Percentiles rank a stretch among this genome's conserved stretches.
Evolutionary conservation across 2,888 invertebrate species (phyloP).

Genomic region (Rhabditoides inermis): DNA sequence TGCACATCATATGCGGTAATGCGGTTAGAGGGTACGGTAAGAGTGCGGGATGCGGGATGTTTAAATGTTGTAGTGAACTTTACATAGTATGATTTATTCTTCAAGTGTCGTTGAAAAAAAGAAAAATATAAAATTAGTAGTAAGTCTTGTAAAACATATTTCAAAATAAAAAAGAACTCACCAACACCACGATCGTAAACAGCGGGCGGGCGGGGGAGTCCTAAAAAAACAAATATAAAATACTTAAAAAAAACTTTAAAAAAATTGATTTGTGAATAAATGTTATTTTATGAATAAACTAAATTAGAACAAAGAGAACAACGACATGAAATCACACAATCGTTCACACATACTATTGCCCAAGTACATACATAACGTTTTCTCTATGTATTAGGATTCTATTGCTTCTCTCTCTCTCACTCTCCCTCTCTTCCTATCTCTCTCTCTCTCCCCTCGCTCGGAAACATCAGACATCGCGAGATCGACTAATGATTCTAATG

Average conservation of each 20-base stretch:
- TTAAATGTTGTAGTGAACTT: too few relatives aligned
- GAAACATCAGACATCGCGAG: not conserved
- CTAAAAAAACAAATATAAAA: constrained; percentile 1
- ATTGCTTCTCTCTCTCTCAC: not conserved
- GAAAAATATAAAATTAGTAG: too few relatives aligned
- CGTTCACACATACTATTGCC: not conserved
- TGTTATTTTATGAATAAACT: not conserved
- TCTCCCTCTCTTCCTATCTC: too few relatives aligned
- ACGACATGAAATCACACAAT: not conserved
- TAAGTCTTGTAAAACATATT: too few relatives aligned
- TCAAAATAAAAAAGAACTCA: too few relatives aligned
- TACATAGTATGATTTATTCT: too few relatives aligned
- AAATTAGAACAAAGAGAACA: not conserved
- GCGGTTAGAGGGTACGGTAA: too few relatives aligned
- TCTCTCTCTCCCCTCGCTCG: not conserved
- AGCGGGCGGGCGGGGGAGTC: constrained; percentile 25
- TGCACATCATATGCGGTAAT: too few relatives aligned
- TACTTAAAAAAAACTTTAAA: not conserved
- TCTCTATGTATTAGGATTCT: not conserved
- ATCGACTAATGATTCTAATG: not conserved
- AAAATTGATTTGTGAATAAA: not conserved
- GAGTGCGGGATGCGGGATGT: too few relatives aligned
- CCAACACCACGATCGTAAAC: constrained; percentile 38
- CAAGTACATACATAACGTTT: not conserved
- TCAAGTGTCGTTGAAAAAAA: too few relatives aligned